Percentiles rank a stretch among this genome's conserved stretches.
Evolutionary conservation across 2,797 vertebrate genomes (phyloP).

Genomic region (Oryzias sinensis): DNA sequence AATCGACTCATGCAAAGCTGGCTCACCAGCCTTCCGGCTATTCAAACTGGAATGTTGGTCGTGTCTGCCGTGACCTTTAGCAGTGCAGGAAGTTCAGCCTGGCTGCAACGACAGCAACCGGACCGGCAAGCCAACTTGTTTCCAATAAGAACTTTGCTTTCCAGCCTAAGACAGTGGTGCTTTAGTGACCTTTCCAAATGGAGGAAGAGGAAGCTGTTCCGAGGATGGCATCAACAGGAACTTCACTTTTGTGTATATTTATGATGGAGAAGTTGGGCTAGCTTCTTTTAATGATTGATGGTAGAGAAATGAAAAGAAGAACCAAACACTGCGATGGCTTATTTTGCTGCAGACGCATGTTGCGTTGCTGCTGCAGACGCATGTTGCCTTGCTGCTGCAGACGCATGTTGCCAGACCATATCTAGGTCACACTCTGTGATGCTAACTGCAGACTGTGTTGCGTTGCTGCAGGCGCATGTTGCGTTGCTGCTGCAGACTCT

Average conservation of each 20-base stretch:
- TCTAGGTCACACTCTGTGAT: too few species aligned
- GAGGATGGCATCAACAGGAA: conserved; percentile 43
- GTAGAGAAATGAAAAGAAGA: too few species aligned
- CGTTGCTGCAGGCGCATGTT: too few species aligned
- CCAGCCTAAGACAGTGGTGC: conserved; percentile 14
- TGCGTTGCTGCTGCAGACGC: too few species aligned
- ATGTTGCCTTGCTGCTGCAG: too few species aligned
- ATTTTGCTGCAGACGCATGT: background rate
- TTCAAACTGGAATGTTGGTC: conserved; percentile 64
- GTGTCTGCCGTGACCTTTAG: conserved; percentile 60
- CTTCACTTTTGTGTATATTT: conserved; percentile 12
- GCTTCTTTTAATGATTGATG: background rate
- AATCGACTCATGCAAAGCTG: conserved; percentile 47
- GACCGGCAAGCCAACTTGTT: conserved; percentile 7
- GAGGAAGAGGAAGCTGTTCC: conserved; percentile 44
- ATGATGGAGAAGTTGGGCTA: conserved; percentile 18
- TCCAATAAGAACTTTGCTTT: conserved; percentile 21
- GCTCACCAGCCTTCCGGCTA: conserved; percentile 63
- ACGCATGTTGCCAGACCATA: too few species aligned
- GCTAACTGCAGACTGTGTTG: too few species aligned
- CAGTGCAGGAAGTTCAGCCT: conserved; percentile 56
- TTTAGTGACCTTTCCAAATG: conserved; percentile 50
- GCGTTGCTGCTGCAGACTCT: too few species aligned
- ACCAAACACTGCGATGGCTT: background rate
- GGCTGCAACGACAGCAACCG: background rate